Evolutionary conservation across 2,797 vertebrate genomes (phyloP).

Genomic region (Synanceia verrucosa): DNA sequence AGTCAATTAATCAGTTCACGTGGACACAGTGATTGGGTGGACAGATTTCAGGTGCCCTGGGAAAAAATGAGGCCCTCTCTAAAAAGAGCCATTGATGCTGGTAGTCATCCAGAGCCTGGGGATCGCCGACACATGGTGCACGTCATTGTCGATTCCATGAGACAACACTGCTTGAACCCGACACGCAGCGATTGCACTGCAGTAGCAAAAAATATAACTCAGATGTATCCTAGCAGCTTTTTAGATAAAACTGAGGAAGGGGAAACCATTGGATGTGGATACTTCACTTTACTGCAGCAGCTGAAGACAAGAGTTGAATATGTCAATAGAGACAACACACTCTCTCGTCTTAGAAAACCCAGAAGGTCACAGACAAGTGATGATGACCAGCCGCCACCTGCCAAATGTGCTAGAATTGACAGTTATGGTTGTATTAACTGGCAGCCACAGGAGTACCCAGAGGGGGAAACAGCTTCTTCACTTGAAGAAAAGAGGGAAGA

Average conservation of each 20-base stretch:
- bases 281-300: neutral
- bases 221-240: neutral
- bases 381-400: neutral
- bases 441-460: neutral
- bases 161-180: neutral
- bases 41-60: neutral
- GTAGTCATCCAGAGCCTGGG: neutral
- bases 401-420: neutral
- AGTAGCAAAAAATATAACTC: neutral
- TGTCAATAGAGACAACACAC: neutral
- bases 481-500: neutral
- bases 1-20: too few relatives aligned
- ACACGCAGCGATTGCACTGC: neutral
- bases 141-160: neutral
- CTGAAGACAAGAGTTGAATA: neutral
- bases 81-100: neutral
- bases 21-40: neutral
- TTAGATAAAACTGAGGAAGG: neutral
- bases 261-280: neutral
- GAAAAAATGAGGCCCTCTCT: neutral
- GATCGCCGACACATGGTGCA: neutral
- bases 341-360: neutral
- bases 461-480: neutral
- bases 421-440: neutral
- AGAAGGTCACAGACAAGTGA: neutral